Percentiles rank a stretch among this genome's conserved stretches.
These are phyloP conservation scores for Anastrepha obliqua DNA, from an alignment of 1,140 invertebrate genomes.

Conservation along the genomic window DNA sequence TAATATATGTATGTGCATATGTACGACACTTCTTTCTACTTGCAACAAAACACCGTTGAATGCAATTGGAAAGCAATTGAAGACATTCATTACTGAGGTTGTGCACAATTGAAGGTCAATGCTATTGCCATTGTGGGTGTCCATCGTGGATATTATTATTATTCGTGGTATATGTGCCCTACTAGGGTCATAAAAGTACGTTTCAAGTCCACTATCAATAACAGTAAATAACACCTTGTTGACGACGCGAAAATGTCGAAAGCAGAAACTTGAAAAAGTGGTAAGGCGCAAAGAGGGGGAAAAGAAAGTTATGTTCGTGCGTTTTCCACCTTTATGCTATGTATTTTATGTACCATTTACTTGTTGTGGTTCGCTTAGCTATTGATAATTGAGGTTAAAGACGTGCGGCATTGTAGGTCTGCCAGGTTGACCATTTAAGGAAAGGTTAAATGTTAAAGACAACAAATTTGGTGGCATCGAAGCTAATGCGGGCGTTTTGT, in stretches of 20 bases:
- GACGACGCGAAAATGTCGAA: neutral
- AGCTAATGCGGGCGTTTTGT: neutral
- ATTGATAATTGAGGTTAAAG: constrained; percentile 33
- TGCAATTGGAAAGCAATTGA: neutral
- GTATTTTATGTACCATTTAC: neutral
- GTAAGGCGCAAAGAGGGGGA: neutral
- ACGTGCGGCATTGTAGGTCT: constrained; percentile 5
- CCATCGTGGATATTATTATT: neutral
- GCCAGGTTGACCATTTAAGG: neutral
- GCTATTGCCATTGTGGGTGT: constrained; percentile 24
- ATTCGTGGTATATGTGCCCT: neutral
- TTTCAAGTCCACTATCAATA: neutral
- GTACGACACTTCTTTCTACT: no score
- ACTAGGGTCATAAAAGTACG: neutral
- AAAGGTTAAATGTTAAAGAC: neutral
- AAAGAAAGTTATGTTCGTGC: neutral
- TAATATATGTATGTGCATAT: neutral
- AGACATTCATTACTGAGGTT: neutral
- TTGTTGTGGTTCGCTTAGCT: neutral
- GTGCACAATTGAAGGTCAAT: constrained; percentile 19
- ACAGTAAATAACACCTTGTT: neutral
- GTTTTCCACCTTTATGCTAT: no score
- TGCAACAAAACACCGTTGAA: neutral
- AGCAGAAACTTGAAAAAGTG: neutral
- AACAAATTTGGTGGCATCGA: neutral